These are phyloP conservation scores for Macrobrachium rosenbergii DNA, from an alignment of 1,140 invertebrate species.

Conservation along the genomic window DNA sequence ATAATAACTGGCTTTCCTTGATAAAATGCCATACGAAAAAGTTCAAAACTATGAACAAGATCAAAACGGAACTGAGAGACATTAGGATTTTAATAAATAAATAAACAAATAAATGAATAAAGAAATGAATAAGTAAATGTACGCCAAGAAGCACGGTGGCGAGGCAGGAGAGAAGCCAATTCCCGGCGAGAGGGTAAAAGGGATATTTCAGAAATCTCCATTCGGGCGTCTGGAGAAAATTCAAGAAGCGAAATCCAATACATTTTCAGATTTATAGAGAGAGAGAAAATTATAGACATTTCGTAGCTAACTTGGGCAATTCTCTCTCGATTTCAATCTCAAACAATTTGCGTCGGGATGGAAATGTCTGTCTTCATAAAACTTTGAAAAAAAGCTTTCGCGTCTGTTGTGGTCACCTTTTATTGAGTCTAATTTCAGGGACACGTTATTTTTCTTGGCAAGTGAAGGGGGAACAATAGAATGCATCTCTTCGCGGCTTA, in stretches of 20 bases:
- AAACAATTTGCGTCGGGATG: conserved; percentile 29
- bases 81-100: no score
- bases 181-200: no score
- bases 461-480: neutral
- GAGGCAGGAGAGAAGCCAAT: no score
- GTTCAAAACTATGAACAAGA: no score
- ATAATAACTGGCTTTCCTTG: no score
- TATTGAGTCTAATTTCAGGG: neutral
- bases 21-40: no score
- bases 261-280: conserved; percentile 26
- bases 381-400: neutral
- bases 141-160: no score
- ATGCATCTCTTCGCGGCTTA: neutral
- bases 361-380: conserved; percentile 21
- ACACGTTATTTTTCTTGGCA: neutral
- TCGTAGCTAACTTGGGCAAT: conserved; percentile 35
- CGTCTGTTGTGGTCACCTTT: conserved; percentile 12
- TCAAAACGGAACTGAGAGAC: no score
- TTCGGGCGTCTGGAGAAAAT: no score
- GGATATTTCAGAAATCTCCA: no score
- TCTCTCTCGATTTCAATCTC: conserved; percentile 29
- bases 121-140: no score
- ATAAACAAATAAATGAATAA: no score
- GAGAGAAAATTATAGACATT: conserved; percentile 26
- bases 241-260: conserved; percentile 6